A percentile compares a stretch with the other conserved stretches of the same genome.
Conservation (phyloP, 2,797 vertebrate genomes). For the Tragopan temminckii region DNA sequence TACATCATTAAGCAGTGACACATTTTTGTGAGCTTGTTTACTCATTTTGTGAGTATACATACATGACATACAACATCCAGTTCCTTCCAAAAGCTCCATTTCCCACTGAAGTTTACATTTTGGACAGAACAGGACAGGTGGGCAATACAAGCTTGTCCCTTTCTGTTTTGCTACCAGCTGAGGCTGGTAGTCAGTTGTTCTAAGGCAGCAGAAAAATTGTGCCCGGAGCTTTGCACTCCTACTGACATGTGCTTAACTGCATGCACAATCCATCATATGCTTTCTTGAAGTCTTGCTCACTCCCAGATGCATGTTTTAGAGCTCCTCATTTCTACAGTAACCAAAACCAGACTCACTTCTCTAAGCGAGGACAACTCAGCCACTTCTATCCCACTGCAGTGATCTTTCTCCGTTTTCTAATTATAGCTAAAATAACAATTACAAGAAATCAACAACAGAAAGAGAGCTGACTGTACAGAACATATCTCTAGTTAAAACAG, state of each 20-base stretch:
- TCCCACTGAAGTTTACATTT: background rate
- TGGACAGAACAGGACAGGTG: rapidly evolving
- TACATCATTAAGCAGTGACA: background rate
- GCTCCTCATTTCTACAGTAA: background rate
- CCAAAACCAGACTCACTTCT: background rate
- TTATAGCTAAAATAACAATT: background rate
- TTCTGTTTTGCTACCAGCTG: background rate
- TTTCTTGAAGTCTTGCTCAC: background rate
- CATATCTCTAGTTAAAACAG: background rate
- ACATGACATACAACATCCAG: background rate
- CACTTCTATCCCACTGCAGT: too few species aligned
- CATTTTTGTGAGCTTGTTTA: background rate
- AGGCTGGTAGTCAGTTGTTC: background rate
- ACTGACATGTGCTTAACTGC: background rate
- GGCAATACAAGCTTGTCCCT: background rate
- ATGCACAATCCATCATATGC: background rate
- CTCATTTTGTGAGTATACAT: background rate
- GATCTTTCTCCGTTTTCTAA: background rate
- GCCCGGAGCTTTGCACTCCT: background rate
- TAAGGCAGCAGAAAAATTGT: background rate
- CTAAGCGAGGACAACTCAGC: background rate
- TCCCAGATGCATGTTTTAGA: background rate
- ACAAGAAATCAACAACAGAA: background rate
- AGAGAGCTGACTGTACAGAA: background rate
- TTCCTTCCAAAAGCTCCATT: background rate